Percentiles rank a stretch among this genome's conserved stretches.
Conservation (phyloP, 2,797 vertebrate species). For the Erithacus rubecula region DNA sequence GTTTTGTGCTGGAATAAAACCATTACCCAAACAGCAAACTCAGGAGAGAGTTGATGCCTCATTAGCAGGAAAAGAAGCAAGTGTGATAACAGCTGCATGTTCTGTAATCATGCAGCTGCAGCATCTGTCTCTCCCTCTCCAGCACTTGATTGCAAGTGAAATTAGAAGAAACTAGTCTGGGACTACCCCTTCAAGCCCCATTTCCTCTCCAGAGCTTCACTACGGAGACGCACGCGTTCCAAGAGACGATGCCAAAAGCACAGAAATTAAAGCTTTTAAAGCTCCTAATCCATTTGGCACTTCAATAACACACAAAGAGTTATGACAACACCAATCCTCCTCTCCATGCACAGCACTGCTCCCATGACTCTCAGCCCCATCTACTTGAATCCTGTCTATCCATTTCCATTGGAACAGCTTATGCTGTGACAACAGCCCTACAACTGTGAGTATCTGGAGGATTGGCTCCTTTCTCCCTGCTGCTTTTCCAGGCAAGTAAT, state of each 20-base stretch:
- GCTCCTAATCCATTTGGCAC: constrained; percentile 26
- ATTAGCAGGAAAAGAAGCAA: constrained; percentile 47
- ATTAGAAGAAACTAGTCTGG: constrained; percentile 50
- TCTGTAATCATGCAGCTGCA: constrained; percentile 61
- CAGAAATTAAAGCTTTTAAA: constrained; percentile 4
- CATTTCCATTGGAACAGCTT: not conserved
- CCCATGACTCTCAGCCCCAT: not conserved
- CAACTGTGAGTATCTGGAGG: not conserved
- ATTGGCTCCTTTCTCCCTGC: not conserved
- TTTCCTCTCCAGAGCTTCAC: constrained; percentile 25
- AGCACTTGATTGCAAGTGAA: constrained; percentile 35
- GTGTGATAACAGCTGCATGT: constrained; percentile 56
- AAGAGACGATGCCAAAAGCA: not conserved
- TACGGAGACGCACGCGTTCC: not conserved
- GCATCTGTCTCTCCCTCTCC: constrained; percentile 56
- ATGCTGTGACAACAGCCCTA: not conserved
- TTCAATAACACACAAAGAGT: not conserved
- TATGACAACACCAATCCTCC: not conserved
- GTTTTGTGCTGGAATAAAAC: not conserved
- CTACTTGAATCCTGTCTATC: not conserved
- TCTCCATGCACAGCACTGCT: fast-evolving
- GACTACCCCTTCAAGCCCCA: constrained; percentile 20
- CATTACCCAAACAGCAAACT: constrained; percentile 23
- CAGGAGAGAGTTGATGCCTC: constrained; percentile 50
- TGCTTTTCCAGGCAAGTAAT: not conserved